phyloP scores from a whole-genome alignment of 2,888 invertebrate species.

The Mantis religiosa region DNA sequence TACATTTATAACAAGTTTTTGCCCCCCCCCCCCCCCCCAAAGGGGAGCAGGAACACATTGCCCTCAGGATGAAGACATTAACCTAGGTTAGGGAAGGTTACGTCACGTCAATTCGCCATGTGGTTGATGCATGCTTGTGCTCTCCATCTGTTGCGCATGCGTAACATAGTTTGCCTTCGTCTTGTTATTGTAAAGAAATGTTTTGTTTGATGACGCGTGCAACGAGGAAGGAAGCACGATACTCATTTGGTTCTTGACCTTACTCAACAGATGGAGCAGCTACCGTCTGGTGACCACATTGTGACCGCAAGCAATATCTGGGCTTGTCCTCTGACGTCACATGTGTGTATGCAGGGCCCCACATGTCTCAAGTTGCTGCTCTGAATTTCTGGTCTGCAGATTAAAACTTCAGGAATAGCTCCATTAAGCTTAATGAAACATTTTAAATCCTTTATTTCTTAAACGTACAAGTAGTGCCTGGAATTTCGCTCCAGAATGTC shows the following conservation, averaged over 20 bases:
- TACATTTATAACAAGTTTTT: background rate
- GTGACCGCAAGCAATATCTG: background rate
- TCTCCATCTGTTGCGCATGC: background rate
- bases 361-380: background rate
- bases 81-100: background rate
- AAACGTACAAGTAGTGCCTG: too few relatives aligned
- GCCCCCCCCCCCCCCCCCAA: too few relatives aligned
- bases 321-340: background rate
- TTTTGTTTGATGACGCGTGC: background rate
- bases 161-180: background rate
- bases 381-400: too few relatives aligned
- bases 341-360: background rate
- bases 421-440: too few relatives aligned
- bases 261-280: background rate
- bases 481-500: too few relatives aligned
- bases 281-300: background rate
- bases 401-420: too few relatives aligned
- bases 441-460: too few relatives aligned
- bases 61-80: background rate
- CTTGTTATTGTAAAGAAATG: background rate
- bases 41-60: background rate
- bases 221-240: background rate
- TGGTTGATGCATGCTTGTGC: background rate
- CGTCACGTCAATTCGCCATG: background rate
- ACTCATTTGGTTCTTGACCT: background rate